Evolutionary conservation across 2,113 vertebrate species (phyloP).

Genomic region (Mus musculus): DNA sequence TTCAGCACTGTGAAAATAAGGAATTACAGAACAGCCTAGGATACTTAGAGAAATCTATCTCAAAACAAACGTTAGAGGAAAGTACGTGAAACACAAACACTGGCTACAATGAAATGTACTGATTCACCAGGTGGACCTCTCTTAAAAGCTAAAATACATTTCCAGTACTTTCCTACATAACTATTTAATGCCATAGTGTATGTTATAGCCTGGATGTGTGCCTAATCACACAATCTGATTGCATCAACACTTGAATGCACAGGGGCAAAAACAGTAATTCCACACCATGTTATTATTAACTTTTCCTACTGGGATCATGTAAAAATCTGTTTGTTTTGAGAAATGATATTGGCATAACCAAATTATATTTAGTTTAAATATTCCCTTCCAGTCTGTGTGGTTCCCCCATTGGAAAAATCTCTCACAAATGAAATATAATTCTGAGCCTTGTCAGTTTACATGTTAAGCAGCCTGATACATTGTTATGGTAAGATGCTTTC

Average conservation of each 20-base stretch:
- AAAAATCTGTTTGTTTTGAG: conserved; percentile 49
- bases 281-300: conserved; percentile 65
- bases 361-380: conserved; percentile 27
- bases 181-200: conserved; percentile 67
- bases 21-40: background rate
- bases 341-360: conserved; percentile 57
- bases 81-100: background rate
- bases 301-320: conserved; percentile 50
- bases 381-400: background rate
- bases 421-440: conserved; percentile 27
- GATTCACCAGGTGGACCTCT: conserved; percentile 39
- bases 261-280: conserved; percentile 66
- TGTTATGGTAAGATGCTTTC: background rate
- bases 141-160: conserved; percentile 53
- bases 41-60: background rate
- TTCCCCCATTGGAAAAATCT: background rate
- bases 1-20: background rate
- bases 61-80: background rate
- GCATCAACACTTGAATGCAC: conserved; percentile 34
- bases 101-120: background rate
- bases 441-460: background rate
- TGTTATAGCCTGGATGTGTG: conserved; percentile 48
- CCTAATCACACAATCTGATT: conserved; percentile 66
- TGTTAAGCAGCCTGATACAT: background rate
- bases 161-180: conserved; percentile 42